Evolutionary conservation across 1,140 invertebrate genomes (phyloP).

Genomic region (Magallana angulata): DNA sequence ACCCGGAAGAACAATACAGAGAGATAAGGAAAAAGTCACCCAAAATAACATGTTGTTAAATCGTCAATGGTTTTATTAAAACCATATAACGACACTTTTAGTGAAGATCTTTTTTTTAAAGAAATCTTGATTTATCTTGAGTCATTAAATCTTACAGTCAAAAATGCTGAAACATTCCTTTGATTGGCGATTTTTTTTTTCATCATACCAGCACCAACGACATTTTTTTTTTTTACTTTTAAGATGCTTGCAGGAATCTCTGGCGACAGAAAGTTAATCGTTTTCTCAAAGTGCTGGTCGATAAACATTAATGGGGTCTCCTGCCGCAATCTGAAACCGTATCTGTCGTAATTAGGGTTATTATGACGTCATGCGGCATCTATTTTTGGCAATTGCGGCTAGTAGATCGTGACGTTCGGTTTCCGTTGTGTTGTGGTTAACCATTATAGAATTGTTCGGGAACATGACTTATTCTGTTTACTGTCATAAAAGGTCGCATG

Average conservation of each 20-base stretch:
- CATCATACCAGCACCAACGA: no score
- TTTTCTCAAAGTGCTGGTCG: not conserved
- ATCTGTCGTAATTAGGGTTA: not conserved
- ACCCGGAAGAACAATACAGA: not conserved
- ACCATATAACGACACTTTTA: no score
- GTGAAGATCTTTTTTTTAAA: no score
- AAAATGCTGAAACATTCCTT: no score
- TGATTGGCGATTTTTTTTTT: no score
- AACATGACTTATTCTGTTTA: no score
- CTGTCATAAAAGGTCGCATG: no score
- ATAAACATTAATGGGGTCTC: not conserved
- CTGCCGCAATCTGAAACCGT: not conserved
- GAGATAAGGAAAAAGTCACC: not conserved
- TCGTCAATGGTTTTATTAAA: no score
- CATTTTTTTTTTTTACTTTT: no score
- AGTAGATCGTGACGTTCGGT: not conserved
- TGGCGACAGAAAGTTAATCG: not conserved
- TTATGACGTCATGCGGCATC: conserved; percentile 6
- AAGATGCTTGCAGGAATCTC: not conserved
- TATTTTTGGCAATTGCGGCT: not conserved
- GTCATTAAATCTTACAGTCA: no score
- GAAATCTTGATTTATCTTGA: no score
- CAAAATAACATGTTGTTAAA: no score
- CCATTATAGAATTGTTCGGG: not conserved
- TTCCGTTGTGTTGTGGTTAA: conserved; percentile 11